Percentiles rank a stretch among this genome's conserved stretches.
phyloP scores from a whole-genome alignment of 2,113 vertebrate species.

The Rhadina sibilatrix region DNA sequence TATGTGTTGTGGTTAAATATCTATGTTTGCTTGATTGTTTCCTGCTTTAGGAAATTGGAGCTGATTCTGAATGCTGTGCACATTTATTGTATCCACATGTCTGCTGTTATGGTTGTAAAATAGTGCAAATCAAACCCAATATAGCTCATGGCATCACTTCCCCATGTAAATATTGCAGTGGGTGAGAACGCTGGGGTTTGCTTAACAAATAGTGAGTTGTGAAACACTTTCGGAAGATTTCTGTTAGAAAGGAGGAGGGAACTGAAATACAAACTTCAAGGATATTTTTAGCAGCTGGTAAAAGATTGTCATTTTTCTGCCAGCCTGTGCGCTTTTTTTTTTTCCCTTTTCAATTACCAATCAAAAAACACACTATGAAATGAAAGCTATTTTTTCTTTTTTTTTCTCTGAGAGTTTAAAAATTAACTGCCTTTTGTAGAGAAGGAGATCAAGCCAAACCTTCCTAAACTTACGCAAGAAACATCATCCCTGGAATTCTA shows the following conservation, averaged over 20 bases:
- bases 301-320: not conserved
- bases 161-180: not conserved
- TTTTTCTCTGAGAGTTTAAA: not conserved
- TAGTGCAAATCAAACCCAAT: not conserved
- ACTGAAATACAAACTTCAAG: not conserved
- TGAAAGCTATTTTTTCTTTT: not conserved
- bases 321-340: not conserved
- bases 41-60: not conserved
- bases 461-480: not conserved
- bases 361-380: not conserved
- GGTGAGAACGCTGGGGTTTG: not conserved
- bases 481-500: not conserved
- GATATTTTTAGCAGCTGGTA: slow-evolving; percentile 25
- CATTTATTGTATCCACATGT: not conserved
- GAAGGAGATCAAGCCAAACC: not conserved
- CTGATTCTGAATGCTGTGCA: not conserved
- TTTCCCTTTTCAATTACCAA: not conserved
- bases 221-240: not conserved
- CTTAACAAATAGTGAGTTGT: not conserved
- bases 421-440: not conserved
- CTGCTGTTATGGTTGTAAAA: not conserved
- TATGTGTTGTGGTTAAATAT: not conserved
- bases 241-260: not conserved
- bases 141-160: not conserved
- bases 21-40: not conserved